Evolutionary conservation across 1,140 invertebrate genomes (phyloP), one percentile per base, ranked within the genome.

Genomic region (Zaprionus gabonicus): DNA sequence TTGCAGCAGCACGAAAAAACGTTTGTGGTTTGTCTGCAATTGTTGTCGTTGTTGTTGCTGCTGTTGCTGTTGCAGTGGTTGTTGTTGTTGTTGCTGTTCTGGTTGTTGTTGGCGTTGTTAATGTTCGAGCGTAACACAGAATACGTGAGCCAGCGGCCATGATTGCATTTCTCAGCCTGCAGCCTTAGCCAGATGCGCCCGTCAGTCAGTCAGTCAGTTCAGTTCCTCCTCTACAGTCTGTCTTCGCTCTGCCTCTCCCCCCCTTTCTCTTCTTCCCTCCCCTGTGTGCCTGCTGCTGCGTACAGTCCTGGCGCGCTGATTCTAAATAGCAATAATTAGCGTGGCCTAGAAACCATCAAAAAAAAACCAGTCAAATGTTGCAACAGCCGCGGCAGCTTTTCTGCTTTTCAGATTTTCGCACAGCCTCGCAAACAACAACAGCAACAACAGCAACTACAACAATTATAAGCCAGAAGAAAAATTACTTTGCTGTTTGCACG

Each of bases 251-350:
- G 4, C 13, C 44, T 66, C 10, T 13, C 12, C 10, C 41, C 38
- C 36, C 38, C 4, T 38, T 9, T 9, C 25, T 9, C 15, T 25
- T 58, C 56, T 25, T 34, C 25, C 60, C 60, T 60, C 60, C 65
- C 23, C 79, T 62, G 64, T 71, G 76, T 46, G 41, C 41, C 41
- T 46, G 41, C 41, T 44, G 41, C 41, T 44, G 41, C 41, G 41
- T 46, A 46, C 41, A 60, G 62, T 75, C 64, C 65, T 74, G 49
- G 25, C 59, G 71, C 53, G 67, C 68, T 75, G 85, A 74, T 90
- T 88, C 82, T 90, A 90, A 90, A 90, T 90, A 90, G 85, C 81
- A 90, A 90, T 90, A 90, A 90, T 90, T 90, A 90, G 85, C 78
- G 85, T 90, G 85, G 85, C 85, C 85, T 90, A 90, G 85, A 90